phyloP scores from a whole-genome alignment of 2,113 vertebrate species.

The Drymodes brunneopygia region DNA sequence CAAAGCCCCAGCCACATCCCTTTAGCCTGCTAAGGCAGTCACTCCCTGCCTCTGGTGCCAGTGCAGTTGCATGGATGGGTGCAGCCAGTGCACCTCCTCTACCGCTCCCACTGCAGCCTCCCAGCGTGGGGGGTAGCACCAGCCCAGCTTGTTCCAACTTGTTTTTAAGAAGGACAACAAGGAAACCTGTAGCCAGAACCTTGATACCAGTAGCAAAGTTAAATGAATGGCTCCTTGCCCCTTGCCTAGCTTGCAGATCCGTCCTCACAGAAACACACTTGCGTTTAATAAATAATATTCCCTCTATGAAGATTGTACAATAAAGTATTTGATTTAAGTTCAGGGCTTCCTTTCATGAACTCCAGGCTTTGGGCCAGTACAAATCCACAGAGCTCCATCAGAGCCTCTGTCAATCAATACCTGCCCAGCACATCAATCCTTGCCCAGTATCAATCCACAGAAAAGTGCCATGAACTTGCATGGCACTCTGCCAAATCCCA shows the following conservation, averaged over 20 bases:
- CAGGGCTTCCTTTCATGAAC: neutral
- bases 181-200: neutral
- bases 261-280: neutral
- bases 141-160: neutral
- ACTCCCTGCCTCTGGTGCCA: slow-evolving; percentile 26
- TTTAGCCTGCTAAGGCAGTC: neutral
- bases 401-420: neutral
- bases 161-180: neutral
- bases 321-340: neutral
- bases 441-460: neutral
- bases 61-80: neutral
- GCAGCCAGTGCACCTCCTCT: neutral
- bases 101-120: neutral
- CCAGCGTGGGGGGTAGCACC: neutral
- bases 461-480: neutral
- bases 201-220: neutral
- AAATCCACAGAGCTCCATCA: neutral
- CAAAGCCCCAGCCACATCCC: slow-evolving; percentile 30
- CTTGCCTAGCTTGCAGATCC: neutral
- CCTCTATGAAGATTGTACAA: neutral
- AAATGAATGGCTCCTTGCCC: neutral
- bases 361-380: neutral
- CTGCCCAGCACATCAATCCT: neutral
- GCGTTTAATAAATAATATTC: neutral
- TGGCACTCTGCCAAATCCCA: slow-evolving; percentile 14